These are phyloP conservation scores for Campoletis raptor DNA, from an alignment of 2,888 invertebrate genomes.

Conservation along the genomic window DNA sequence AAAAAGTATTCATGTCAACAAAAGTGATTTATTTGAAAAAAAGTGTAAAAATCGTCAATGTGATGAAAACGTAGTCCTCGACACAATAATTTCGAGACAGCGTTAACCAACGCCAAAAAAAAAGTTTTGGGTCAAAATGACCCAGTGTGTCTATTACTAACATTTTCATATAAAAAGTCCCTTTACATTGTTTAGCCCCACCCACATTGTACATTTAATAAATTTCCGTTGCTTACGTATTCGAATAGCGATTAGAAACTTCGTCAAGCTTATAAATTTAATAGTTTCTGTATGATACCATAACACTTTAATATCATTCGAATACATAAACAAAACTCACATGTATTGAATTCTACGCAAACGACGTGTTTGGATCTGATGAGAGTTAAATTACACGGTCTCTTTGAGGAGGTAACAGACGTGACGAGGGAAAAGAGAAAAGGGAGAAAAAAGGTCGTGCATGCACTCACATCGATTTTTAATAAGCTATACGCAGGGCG, in stretches of 20 bases:
- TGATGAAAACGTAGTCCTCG: no score
- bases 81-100: no score
- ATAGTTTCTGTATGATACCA: constrained; percentile 40
- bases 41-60: no score
- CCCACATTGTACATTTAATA: background rate
- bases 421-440: background rate
- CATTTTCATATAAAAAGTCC: background rate
- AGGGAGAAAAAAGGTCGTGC: constrained; percentile 5
- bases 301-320: constrained; percentile 41
- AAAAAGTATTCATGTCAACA: no score
- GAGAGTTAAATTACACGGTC: constrained; percentile 1
- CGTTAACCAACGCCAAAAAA: no score
- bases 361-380: background rate
- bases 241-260: constrained; percentile 41
- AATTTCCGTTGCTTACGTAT: constrained; percentile 41
- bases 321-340: background rate
- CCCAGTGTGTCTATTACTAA: no score
- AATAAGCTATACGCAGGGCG: constrained; percentile 15
- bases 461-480: background rate
- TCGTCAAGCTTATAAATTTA: constrained; percentile 43
- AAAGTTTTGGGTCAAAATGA: no score
- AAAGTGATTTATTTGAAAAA: no score
- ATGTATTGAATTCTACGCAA: background rate
- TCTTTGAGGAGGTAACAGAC: constrained; percentile 9
- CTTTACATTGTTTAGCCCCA: background rate